Evolutionary conservation across 2,797 vertebrate species (phyloP), one percentile per base, ranked within the genome.

Genomic region (Ctenosaura bakeri): DNA sequence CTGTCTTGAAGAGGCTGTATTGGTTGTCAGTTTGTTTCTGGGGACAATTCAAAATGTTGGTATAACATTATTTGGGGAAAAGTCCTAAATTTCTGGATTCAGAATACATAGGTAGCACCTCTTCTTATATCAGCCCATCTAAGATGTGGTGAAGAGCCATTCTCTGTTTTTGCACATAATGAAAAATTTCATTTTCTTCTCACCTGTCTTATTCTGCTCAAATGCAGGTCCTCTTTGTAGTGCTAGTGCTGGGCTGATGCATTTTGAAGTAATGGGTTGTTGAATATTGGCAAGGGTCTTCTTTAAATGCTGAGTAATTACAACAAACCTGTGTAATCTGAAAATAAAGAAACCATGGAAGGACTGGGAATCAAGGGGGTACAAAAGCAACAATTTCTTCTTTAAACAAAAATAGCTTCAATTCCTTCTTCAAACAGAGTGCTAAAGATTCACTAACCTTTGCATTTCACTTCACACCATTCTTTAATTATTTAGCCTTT

Each of bases 391-490:
- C 56, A 59, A 13, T 87, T 76, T 64, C 74, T 46, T 86, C n/a
- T 77, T 77, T 32, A 62, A 78, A 46, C 74, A 78, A 38, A 77
- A 76, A 64, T 62, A 78, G 26, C 35, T 78, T 56, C 38, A 46
- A n/a, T 56, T 87, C 26, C 26, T 87, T 77, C 85, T 54, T 85
- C n/a, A 77, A 62, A 77, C 38, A 87, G 29, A 77, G 24, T 32
- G 54, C 73, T 32, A 42, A 77, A 29, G 74, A 87, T 78, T 87
- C 56, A 64, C 26, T 87, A 77, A 87, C 74, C 85, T 78, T 87
- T 87, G 74, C 56, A 78, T 87, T 85, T 85, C 29, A 85, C n/a
- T 76, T 87, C 56, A 46, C 38, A 77, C 85, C 71, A 86, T 59
- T 56, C 50, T 32, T 74, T 86, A 86, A 86, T 86, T 62, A 77